Evolutionary conservation across 2,113 vertebrate species (phyloP).

Genomic region (Mormoops blainvillei): DNA sequence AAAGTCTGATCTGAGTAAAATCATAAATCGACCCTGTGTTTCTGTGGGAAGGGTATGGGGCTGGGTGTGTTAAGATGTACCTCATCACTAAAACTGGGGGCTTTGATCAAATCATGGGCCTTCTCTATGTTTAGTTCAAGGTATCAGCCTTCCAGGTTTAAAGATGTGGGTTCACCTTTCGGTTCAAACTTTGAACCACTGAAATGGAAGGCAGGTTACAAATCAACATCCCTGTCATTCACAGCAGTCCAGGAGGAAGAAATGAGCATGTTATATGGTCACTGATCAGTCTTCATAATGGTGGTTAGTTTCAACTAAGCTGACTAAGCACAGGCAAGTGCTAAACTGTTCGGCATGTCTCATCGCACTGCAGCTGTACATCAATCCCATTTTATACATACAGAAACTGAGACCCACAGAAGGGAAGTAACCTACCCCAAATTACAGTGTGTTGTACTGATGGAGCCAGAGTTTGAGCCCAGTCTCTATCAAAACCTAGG

Average conservation of each 20-base stretch:
- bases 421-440: neutral
- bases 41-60: constrained; percentile 54
- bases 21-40: constrained; percentile 67
- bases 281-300: neutral
- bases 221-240: neutral
- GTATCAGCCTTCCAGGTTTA: neutral
- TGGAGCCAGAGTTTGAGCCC: neutral
- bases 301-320: neutral
- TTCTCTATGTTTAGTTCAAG: constrained; percentile 27
- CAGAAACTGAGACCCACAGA: neutral
- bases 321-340: neutral
- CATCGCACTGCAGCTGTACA: neutral
- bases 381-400: neutral
- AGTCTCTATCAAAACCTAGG: neutral
- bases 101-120: constrained; percentile 30
- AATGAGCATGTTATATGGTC: neutral
- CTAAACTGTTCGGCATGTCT: neutral
- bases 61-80: constrained; percentile 60
- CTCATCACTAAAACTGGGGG: constrained; percentile 55
- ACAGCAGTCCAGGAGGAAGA: neutral
- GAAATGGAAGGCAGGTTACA: neutral
- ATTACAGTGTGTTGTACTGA: neutral
- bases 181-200: neutral
- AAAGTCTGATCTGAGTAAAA: constrained; percentile 75
- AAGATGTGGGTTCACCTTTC: neutral